Conservation (phyloP, 2,888 invertebrate genomes). For the Anorthoa munda region DNA sequence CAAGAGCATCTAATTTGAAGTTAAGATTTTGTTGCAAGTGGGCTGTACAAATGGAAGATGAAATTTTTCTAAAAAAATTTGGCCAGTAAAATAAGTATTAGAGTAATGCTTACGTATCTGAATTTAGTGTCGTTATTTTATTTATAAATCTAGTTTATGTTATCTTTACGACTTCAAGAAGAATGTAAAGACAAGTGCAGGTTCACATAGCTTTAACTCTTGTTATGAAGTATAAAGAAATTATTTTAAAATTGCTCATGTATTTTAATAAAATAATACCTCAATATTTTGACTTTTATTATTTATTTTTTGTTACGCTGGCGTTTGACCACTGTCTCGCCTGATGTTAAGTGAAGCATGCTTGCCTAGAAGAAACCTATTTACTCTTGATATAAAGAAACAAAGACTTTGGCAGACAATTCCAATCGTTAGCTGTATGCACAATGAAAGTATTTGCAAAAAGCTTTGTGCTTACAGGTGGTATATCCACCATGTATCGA, state of each 20-base stretch:
- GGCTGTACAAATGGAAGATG: neutral
- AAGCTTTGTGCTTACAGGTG: too few species aligned
- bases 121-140: slow-evolving; percentile 16
- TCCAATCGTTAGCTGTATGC: too few species aligned
- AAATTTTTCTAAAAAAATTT: neutral
- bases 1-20: too few species aligned
- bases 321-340: too few species aligned
- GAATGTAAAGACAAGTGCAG: slow-evolving; percentile 31
- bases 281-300: neutral
- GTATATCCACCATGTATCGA: too few species aligned
- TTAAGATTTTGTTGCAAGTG: too few species aligned
- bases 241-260: slow-evolving; percentile 15
- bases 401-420: too few species aligned
- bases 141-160: neutral
- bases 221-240: neutral
- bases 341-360: too few species aligned
- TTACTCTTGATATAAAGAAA: too few species aligned
- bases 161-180: neutral
- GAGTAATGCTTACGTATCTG: neutral
- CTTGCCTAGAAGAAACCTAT: too few species aligned
- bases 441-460: too few species aligned
- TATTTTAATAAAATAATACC: slow-evolving; percentile 40
- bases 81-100: slow-evolving; percentile 3
- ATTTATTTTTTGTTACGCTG: too few species aligned
- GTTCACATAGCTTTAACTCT: slow-evolving; percentile 43